phyloP scores from a whole-genome alignment of 2,888 invertebrate genomes.

The Andrena trimmerana region DNA sequence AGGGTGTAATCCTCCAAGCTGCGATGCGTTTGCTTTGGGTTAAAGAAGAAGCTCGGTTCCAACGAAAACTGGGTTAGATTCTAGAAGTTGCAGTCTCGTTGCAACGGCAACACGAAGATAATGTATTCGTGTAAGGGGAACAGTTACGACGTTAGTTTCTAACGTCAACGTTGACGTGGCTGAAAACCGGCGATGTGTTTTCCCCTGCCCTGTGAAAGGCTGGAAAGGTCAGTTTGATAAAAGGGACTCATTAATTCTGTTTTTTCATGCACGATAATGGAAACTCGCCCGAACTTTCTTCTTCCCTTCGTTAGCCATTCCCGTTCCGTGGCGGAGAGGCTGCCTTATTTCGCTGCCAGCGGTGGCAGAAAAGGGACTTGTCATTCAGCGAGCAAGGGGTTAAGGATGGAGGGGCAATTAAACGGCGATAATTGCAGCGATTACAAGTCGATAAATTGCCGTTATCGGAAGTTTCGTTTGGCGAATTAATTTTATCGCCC shows the following conservation, averaged over 20 bases:
- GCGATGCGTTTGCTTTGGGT: constrained; percentile 24
- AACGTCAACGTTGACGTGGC: constrained; percentile 17
- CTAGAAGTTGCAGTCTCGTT: not conserved
- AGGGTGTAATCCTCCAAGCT: constrained; percentile 33
- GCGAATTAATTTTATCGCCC: constrained; percentile 55
- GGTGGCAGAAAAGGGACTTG: constrained; percentile 33
- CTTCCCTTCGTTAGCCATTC: constrained; percentile 57
- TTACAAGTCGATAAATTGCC: constrained; percentile 56
- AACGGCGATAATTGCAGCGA: constrained; percentile 61
- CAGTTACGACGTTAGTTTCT: constrained; percentile 18
- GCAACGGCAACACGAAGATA: not conserved
- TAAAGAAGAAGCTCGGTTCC: not conserved
- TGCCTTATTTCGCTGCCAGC: constrained; percentile 2
- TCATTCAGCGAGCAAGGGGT: constrained; percentile 22
- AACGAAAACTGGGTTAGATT: constrained; percentile 7
- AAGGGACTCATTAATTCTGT: constrained; percentile 66
- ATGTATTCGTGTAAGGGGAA: constrained; percentile 5
- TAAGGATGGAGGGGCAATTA: constrained; percentile 48
- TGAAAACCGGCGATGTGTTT: constrained; percentile 43
- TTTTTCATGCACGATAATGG: constrained; percentile 66
- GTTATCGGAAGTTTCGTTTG: constrained; percentile 56
- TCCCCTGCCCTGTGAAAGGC: not conserved
- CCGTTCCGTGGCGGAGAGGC: constrained; percentile 31
- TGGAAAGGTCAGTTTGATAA: constrained; percentile 31
- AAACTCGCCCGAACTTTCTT: constrained; percentile 64